Percentiles rank a stretch among this genome's conserved stretches.
Evolutionary conservation across 1,140 invertebrate genomes (phyloP).

Genomic region (Pentalonia nigronervosa): DNA sequence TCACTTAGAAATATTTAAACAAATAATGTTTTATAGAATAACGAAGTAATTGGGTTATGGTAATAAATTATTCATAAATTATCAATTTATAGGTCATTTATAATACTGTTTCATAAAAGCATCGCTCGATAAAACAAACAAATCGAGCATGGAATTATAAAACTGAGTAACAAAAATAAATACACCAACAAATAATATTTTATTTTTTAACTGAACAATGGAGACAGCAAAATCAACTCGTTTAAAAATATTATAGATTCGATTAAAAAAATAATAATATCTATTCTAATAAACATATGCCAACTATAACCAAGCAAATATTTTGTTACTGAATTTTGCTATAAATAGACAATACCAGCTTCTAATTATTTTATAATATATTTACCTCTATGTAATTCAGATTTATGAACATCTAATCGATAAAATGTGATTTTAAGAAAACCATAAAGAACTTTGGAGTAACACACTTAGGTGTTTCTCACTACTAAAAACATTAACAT

Average conservation of each 20-base stretch:
- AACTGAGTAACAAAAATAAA: constrained; percentile 7
- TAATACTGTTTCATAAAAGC: neutral
- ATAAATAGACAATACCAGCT: neutral
- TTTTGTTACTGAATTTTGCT: neutral
- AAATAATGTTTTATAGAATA: neutral
- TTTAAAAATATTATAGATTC: neutral
- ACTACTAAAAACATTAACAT: neutral
- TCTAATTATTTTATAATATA: neutral
- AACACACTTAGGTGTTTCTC: neutral
- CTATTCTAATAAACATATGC: neutral
- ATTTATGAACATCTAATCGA: neutral
- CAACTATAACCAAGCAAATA: neutral
- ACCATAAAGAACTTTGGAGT: neutral
- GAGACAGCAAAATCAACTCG: neutral
- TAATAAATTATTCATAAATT: neutral
- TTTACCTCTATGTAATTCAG: neutral
- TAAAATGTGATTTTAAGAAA: neutral
- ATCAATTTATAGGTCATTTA: neutral
- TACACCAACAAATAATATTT: neutral
- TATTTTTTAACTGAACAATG: neutral
- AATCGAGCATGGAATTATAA: neutral
- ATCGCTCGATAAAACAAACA: constrained; percentile 16
- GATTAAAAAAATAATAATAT: neutral
- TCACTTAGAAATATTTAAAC: neutral
- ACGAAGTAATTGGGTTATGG: neutral